A percentile compares a stretch with the other conserved stretches of the same genome.
Evolutionary conservation across 1,140 invertebrate species (phyloP).

Genomic region (Thereuonema tuberculata): DNA sequence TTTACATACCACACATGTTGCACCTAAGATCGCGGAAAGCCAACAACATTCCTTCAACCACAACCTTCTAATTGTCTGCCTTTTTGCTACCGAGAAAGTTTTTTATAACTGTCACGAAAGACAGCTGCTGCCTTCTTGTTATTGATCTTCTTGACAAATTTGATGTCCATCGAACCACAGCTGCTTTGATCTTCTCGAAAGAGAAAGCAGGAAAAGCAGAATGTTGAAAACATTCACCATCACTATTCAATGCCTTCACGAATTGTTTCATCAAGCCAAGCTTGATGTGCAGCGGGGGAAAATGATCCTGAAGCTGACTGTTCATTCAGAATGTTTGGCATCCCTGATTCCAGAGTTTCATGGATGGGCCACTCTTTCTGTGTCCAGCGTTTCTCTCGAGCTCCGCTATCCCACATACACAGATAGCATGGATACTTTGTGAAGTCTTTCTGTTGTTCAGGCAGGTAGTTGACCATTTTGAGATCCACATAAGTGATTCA

Average conservation of each 20-base stretch:
- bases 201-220: slow-evolving; percentile 1
- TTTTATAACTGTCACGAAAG: slow-evolving; percentile 5
- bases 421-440: slow-evolving; percentile 21
- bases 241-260: not conserved
- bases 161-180: not conserved
- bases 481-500: slow-evolving; percentile 18
- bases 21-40: not conserved
- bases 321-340: slow-evolving; percentile 12
- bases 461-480: slow-evolving; percentile 13
- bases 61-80: slow-evolving; percentile 2
- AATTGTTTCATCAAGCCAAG: slow-evolving; percentile 13
- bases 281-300: slow-evolving; percentile 14
- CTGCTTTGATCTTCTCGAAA: slow-evolving; percentile 3
- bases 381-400: slow-evolving; percentile 14
- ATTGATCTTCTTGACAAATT: slow-evolving; percentile 6
- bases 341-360: slow-evolving; percentile 4
- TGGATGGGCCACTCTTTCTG: slow-evolving; percentile 16
- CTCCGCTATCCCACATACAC: slow-evolving; percentile 20
- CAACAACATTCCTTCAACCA: not conserved
- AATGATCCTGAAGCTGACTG: no score
- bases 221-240: slow-evolving; percentile 7
- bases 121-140: slow-evolving; percentile 7
- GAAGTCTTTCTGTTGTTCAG: slow-evolving; percentile 17
- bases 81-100: slow-evolving; percentile 8
- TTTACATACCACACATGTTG: not conserved